These are phyloP conservation scores for Drosophila repleta DNA, from an alignment of 1,140 invertebrate genomes.

Conservation along the genomic window DNA sequence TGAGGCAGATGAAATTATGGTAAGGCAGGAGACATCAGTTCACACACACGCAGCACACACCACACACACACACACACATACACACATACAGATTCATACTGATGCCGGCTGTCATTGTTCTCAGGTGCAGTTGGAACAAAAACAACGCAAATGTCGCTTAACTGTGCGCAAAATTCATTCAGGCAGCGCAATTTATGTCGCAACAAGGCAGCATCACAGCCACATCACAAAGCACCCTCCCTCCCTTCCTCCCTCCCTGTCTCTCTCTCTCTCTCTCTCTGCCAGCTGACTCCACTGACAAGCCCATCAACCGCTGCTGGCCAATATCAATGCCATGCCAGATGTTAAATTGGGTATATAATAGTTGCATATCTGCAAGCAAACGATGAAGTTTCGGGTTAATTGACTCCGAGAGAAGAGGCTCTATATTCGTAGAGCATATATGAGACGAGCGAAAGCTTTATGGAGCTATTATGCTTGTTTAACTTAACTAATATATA, in stretches of 20 bases:
- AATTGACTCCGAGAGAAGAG: too few relatives aligned
- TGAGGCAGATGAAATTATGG: neutral
- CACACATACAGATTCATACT: conserved; percentile 14
- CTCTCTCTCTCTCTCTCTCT: neutral
- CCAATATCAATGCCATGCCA: conserved; percentile 57
- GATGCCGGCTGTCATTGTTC: conserved; percentile 71
- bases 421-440: too few relatives aligned
- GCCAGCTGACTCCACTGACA: neutral
- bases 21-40: too few relatives aligned
- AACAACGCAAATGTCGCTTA: conserved; percentile 58
- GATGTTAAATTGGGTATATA: conserved; percentile 13
- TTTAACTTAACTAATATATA: too few relatives aligned
- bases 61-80: conserved; percentile 7
- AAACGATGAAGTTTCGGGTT: neutral
- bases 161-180: conserved; percentile 73
- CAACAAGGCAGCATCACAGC: conserved; percentile 67
- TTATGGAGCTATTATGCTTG: too few relatives aligned
- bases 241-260: neutral
- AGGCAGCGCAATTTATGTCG: conserved; percentile 69
- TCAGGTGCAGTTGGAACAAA: conserved; percentile 60
- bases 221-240: conserved; percentile 29
- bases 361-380: neutral
- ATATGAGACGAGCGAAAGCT: too few relatives aligned
- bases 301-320: conserved; percentile 35
- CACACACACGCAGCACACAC: conserved; percentile 10